A percentile compares a stretch with the other conserved stretches of the same genome.
These are phyloP conservation scores for Dichetophora obliterata DNA, from an alignment of 2,888 invertebrate genomes.

Conservation along the genomic window DNA sequence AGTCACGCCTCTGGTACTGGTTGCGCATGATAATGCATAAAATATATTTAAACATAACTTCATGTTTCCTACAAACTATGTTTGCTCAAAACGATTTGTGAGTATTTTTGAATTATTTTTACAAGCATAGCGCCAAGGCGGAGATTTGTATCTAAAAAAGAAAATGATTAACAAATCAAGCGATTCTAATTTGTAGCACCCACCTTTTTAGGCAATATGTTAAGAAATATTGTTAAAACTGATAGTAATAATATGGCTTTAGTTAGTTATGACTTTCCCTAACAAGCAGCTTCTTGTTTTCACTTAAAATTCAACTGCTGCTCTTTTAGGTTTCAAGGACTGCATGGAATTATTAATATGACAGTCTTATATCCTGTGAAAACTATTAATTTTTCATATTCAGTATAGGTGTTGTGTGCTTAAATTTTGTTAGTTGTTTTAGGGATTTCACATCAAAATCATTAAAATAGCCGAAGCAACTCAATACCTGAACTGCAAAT, in stretches of 20 bases:
- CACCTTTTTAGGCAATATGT: background rate
- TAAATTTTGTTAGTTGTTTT: too few relatives aligned
- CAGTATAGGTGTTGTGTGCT: too few relatives aligned
- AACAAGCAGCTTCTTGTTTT: conserved; percentile 18
- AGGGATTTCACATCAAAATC: too few relatives aligned
- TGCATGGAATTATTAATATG: too few relatives aligned
- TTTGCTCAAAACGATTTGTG: background rate
- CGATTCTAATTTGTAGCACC: conserved; percentile 1
- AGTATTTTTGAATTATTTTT: background rate
- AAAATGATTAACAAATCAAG: background rate
- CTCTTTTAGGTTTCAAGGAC: background rate
- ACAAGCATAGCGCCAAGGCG: conserved; percentile 10
- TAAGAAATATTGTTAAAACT: too few relatives aligned
- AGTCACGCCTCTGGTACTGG: conserved; percentile 6
- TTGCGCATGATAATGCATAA: background rate
- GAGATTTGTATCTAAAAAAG: background rate
- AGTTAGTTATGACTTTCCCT: background rate
- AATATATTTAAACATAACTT: background rate
- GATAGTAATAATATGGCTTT: background rate
- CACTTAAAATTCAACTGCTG: conserved; percentile 14
- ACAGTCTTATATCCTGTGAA: too few relatives aligned
- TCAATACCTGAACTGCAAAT: too few relatives aligned
- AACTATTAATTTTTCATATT: too few relatives aligned
- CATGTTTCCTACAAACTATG: background rate
- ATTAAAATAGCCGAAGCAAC: too few relatives aligned